Evolutionary conservation across 1,140 invertebrate species (phyloP).

Genomic region (Drosophila bipectinata): DNA sequence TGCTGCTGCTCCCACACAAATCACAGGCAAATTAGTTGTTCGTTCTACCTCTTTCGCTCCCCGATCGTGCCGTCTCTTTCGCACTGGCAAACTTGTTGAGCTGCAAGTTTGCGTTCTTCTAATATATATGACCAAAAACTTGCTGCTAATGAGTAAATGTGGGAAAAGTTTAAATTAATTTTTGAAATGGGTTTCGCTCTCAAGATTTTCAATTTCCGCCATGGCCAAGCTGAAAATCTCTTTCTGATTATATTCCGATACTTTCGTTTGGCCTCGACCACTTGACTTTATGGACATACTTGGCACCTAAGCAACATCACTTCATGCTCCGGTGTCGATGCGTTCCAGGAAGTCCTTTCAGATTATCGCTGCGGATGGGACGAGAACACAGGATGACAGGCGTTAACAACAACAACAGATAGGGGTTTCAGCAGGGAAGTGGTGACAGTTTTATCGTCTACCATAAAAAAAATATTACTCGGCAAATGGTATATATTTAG

Average conservation of each 20-base stretch:
- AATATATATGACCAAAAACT: constrained; percentile 61
- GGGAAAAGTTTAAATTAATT: constrained; percentile 80
- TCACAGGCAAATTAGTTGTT: constrained; percentile 73
- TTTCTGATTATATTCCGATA: constrained; percentile 63
- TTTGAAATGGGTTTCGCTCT: constrained; percentile 61
- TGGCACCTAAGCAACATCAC: constrained; percentile 11
- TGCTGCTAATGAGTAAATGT: constrained; percentile 78
- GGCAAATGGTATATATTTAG: constrained; percentile 2
- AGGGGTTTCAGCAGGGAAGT: neutral
- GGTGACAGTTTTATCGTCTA: constrained; percentile 25
- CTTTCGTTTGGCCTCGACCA: constrained; percentile 33
- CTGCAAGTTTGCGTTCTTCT: constrained; percentile 48
- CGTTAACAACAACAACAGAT: constrained; percentile 15
- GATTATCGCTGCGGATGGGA: constrained; percentile 9
- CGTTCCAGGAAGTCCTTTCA: constrained; percentile 31
- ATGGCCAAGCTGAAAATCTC: constrained; percentile 9
- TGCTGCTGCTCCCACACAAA: constrained; percentile 54
- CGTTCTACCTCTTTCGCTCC: constrained; percentile 5
- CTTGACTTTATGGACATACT: constrained; percentile 29
- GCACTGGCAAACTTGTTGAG: constrained; percentile 66
- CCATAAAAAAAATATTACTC: constrained; percentile 25
- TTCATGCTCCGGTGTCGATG: neutral
- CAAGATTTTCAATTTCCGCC: constrained; percentile 63
- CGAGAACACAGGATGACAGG: constrained; percentile 16
- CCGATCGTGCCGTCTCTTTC: neutral